Evolutionary conservation across 64 coral and sea anemone genomes (phyloP).

Genomic region (Stylophora pistillata): DNA sequence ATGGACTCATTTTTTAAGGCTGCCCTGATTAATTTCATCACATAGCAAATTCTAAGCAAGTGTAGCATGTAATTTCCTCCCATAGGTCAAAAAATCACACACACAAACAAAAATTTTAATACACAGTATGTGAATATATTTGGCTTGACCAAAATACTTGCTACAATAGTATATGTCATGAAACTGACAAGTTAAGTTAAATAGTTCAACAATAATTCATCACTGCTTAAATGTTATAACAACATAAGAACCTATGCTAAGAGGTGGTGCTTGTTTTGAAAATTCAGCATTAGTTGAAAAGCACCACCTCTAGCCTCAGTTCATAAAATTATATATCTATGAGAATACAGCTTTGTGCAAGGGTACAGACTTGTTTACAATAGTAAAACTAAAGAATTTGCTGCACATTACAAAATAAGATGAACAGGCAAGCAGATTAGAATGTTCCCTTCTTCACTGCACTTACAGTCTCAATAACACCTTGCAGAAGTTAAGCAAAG

Average conservation of each 20-base stretch:
- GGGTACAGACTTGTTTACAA: neutral
- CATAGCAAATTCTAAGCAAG: too few relatives aligned
- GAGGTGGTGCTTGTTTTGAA: neutral
- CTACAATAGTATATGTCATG: neutral
- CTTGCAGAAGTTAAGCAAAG: too few relatives aligned
- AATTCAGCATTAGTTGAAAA: neutral
- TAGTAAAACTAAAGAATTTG: too few relatives aligned
- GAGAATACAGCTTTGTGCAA: neutral
- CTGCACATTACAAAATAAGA: too few relatives aligned
- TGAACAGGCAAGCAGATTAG: too few relatives aligned
- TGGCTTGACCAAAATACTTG: conserved; percentile 9
- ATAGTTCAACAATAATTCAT: neutral
- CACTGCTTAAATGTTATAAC: neutral
- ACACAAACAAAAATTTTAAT: neutral
- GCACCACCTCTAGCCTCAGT: neutral
- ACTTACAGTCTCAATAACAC: too few relatives aligned
- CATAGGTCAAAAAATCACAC: neutral
- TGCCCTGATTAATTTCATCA: too few relatives aligned
- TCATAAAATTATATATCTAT: neutral
- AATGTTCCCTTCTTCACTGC: too few relatives aligned
- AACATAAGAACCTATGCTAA: neutral
- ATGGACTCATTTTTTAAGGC: too few relatives aligned
- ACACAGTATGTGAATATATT: conserved; percentile 9
- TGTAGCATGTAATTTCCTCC: neutral
- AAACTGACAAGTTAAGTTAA: neutral